These are phyloP conservation scores for Bellardia pandia DNA, from an alignment of 2,888 invertebrate genomes.

Conservation along the genomic window DNA sequence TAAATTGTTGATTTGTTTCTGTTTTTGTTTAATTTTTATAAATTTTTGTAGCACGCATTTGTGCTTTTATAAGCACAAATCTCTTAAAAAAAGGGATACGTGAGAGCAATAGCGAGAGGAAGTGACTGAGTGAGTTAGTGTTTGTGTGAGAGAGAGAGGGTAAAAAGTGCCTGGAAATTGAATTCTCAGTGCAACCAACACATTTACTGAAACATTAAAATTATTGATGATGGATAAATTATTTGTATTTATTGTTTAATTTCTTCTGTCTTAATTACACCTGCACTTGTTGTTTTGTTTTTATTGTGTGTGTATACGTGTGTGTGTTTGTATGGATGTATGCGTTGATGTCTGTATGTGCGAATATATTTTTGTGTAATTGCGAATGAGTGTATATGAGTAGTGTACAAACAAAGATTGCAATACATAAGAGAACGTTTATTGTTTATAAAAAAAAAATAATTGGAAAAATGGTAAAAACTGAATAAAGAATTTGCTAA, in stretches of 20 bases:
- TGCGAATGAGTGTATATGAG: conserved; percentile 33
- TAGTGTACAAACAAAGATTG: conserved; percentile 49
- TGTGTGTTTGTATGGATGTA: not conserved
- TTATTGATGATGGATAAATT: conserved; percentile 52
- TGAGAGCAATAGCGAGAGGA: not conserved
- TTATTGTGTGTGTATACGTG: conserved; percentile 4
- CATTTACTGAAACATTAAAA: not conserved
- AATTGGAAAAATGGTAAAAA: conserved; percentile 41
- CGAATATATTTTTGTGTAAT: not conserved
- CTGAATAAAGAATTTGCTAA: not conserved
- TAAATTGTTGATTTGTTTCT: too few species aligned
- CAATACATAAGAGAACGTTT: conserved; percentile 57
- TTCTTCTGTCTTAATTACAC: conserved; percentile 60
- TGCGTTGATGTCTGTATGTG: not conserved
- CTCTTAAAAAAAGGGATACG: not conserved
- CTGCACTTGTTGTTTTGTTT: conserved; percentile 63
- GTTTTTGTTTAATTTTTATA: too few species aligned
- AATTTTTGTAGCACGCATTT: too few species aligned
- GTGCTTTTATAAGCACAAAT: not conserved
- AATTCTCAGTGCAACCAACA: not conserved
- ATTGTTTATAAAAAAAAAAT: conserved; percentile 51
- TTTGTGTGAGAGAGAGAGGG: conserved; percentile 8
- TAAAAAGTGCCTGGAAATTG: not conserved
- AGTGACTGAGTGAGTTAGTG: not conserved
- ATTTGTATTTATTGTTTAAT: conserved; percentile 54